Evolutionary conservation across 2,113 vertebrate species (phyloP).

Genomic region (Psephotus haematonotus): DNA sequence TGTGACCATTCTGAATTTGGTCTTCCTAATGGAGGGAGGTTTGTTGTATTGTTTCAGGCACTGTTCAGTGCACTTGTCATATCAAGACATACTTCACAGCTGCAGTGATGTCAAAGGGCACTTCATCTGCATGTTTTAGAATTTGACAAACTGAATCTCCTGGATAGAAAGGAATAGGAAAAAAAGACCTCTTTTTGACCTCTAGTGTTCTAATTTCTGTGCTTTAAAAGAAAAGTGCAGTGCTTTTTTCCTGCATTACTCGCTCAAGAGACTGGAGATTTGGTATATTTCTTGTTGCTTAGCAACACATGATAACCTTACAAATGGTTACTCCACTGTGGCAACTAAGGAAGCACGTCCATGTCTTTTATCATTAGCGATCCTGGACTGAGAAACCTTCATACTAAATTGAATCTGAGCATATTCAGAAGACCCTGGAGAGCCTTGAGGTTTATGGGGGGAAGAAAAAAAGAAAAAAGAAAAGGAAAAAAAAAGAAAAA

Average conservation of each 20-base stretch:
- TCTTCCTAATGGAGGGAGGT: not conserved
- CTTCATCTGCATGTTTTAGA: not conserved
- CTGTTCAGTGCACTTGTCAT: not conserved
- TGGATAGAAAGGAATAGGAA: not conserved
- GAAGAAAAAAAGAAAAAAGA: not conserved
- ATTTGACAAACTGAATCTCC: not conserved
- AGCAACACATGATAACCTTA: constrained; percentile 23
- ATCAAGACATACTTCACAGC: not conserved
- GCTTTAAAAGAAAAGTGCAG: not conserved
- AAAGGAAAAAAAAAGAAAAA: not conserved
- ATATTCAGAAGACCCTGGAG: not conserved
- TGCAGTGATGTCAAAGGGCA: not conserved
- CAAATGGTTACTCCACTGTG: not conserved
- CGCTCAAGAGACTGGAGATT: not conserved
- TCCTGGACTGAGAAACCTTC: not conserved
- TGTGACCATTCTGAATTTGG: not conserved
- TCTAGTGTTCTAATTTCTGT: not conserved
- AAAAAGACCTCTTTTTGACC: not conserved
- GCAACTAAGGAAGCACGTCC: not conserved
- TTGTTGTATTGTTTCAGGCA: not conserved
- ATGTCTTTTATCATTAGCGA: not conserved
- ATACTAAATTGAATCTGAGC: not conserved
- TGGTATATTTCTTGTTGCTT: constrained; percentile 17
- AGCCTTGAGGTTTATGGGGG: not conserved
- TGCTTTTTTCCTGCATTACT: not conserved